A percentile compares a stretch with the other conserved stretches of the same genome.
Evolutionary conservation across 2,797 vertebrate species (phyloP).

Genomic region (Danio tinwini): DNA sequence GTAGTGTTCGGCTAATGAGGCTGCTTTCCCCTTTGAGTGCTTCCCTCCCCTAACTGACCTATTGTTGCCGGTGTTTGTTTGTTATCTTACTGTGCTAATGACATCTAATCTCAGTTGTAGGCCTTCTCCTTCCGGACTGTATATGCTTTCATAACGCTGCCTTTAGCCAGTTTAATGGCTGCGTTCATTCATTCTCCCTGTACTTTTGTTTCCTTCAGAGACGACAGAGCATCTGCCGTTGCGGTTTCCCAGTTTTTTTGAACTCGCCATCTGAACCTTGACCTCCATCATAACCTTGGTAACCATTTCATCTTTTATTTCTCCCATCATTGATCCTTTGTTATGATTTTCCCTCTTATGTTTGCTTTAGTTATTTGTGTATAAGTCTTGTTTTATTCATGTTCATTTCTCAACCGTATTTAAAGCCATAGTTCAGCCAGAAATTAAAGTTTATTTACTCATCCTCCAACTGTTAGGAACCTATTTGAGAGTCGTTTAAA

Average conservation of each 20-base stretch:
- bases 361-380: constrained; percentile 32
- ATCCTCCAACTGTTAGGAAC: too few relatives aligned
- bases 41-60: constrained; percentile 55
- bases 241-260: constrained; percentile 89
- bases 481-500: too few relatives aligned
- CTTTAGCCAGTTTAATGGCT: background rate
- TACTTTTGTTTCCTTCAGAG: constrained; percentile 38
- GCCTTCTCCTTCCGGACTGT: constrained; percentile 29
- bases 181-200: constrained; percentile 23
- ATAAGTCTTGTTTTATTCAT: background rate
- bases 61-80: constrained; percentile 52
- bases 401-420: background rate
- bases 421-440: too few relatives aligned
- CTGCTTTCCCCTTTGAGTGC: constrained; percentile 42
- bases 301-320: constrained; percentile 90
- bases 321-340: constrained; percentile 64
- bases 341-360: constrained; percentile 56
- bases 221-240: constrained; percentile 66
- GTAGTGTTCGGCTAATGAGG: constrained; percentile 57
- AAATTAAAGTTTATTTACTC: too few relatives aligned
- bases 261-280: constrained; percentile 86
- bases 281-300: constrained; percentile 89
- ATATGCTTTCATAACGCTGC: constrained; percentile 19
- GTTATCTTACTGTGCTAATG: constrained; percentile 54
- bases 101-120: constrained; percentile 49